phyloP scores from a whole-genome alignment of 1,140 invertebrate species.

The Lasioglossum baleicum region DNA sequence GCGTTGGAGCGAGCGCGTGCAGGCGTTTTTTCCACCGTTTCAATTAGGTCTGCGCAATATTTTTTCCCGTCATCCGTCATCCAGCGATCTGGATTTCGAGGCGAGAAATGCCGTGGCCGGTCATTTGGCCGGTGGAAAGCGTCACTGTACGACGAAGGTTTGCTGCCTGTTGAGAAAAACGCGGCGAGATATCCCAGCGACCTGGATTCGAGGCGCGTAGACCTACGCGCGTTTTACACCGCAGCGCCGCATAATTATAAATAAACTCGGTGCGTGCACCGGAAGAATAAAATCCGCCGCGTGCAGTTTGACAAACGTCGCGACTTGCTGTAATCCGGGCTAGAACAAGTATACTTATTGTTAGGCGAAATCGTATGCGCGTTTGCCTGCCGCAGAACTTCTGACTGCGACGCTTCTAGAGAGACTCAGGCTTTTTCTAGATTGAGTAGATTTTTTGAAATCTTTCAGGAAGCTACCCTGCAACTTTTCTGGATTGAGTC shows the following conservation, averaged over 20 bases:
- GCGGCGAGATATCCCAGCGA: neutral
- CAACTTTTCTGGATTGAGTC: no score
- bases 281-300: conserved; percentile 41
- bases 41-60: neutral
- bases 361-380: no score
- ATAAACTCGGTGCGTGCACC: conserved; percentile 36
- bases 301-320: conserved; percentile 52
- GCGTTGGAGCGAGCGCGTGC: neutral
- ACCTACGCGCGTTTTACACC: neutral
- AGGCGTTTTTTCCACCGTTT: neutral
- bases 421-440: no score
- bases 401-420: no score
- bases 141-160: neutral
- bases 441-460: no score
- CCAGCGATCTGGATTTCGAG: neutral
- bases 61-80: conserved; percentile 17
- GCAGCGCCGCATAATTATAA: conserved; percentile 34
- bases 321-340: neutral
- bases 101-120: neutral
- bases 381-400: no score
- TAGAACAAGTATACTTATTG: neutral
- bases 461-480: no score
- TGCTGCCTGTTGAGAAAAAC: neutral
- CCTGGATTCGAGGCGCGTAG: conserved; percentile 1
- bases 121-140: conserved; percentile 11